These are phyloP conservation scores for Eupelmus urozonus DNA, from an alignment of 2,888 invertebrate species.

Conservation along the genomic window DNA sequence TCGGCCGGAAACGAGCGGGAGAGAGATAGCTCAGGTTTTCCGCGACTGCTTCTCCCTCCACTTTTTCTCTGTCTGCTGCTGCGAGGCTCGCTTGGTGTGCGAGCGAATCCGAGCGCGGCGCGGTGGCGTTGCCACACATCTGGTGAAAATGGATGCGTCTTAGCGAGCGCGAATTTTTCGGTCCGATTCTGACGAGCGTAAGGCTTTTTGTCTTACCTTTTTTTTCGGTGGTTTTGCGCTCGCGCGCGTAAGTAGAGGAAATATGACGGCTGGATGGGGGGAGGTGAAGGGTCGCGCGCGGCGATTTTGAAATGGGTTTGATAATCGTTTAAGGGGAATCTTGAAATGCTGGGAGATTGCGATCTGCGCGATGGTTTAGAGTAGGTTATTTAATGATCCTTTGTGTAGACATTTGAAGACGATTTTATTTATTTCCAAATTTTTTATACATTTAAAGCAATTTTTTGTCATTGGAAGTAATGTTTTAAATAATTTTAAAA, in stretches of 20 bases:
- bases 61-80: neutral
- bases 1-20: slow-evolving; percentile 9
- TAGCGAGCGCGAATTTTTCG: slow-evolving; percentile 33
- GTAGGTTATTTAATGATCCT: too few species aligned
- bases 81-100: neutral
- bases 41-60: neutral
- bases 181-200: neutral
- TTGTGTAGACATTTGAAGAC: too few species aligned
- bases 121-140: slow-evolving; percentile 6
- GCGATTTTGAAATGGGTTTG: neutral
- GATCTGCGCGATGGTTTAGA: too few species aligned
- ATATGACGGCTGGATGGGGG: neutral
- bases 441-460: too few species aligned
- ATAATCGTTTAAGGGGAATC: neutral
- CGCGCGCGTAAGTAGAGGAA: neutral
- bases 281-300: neutral
- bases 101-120: neutral
- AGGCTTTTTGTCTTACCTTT: neutral
- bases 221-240: slow-evolving; percentile 16
- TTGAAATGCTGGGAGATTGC: too few species aligned
- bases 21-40: neutral
- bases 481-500: too few species aligned
- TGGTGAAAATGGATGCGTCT: slow-evolving; percentile 27
- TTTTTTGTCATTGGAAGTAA: too few species aligned
- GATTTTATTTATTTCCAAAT: too few species aligned